Percentiles rank a stretch among this genome's conserved stretches.
Conservation (phyloP, 2,113 vertebrate genomes). For the Otis tarda region DNA sequence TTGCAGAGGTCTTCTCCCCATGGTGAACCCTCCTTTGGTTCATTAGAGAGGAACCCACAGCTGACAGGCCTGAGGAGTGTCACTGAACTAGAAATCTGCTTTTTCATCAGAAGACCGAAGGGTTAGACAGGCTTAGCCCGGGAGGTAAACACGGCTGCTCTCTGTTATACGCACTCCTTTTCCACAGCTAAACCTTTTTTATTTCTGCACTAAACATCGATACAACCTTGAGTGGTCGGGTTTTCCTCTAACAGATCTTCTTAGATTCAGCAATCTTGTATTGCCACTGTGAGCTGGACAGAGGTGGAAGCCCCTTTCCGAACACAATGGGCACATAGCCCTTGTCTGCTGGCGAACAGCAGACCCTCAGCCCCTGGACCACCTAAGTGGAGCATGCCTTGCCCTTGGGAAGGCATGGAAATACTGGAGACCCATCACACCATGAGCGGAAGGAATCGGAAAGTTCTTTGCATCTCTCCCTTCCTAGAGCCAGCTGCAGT, state of each 20-base stretch:
- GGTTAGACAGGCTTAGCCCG: neutral
- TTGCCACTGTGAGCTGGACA: neutral
- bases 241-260: neutral
- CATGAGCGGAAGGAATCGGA: accelerated
- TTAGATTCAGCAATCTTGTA: neutral
- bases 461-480: neutral
- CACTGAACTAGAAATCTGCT: neutral
- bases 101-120: neutral
- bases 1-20: neutral
- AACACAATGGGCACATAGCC: neutral
- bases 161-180: neutral
- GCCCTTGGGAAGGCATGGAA: neutral
- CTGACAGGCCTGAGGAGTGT: neutral
- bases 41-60: neutral
- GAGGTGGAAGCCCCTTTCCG: neutral
- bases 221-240: accelerated
- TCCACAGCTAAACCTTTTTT: neutral
- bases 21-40: neutral
- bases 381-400: neutral
- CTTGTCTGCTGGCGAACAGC: neutral
- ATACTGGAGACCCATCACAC: neutral
- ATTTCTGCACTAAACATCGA: neutral
- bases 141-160: neutral
- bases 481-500: neutral
- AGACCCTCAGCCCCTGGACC: neutral